phyloP scores from a whole-genome alignment of 2,888 invertebrate genomes.

The Frankliniella intonsa region DNA sequence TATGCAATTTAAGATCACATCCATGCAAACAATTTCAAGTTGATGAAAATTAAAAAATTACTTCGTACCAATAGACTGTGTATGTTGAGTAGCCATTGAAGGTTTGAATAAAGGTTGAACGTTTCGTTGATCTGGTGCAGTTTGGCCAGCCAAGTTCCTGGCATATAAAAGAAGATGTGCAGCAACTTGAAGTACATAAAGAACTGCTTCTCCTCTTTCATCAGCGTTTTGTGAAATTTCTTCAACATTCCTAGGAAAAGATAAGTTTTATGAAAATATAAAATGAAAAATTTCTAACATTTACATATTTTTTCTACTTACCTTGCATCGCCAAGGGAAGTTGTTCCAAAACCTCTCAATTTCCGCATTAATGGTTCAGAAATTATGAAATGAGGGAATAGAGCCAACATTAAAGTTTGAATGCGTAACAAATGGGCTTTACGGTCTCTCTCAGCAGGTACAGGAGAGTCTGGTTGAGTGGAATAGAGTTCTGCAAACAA shows the following conservation, averaged over 20 bases:
- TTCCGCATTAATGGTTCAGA: constrained; percentile 43
- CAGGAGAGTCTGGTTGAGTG: background rate
- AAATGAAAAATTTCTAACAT: background rate
- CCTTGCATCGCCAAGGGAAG: constrained; percentile 17
- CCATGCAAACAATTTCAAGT: background rate
- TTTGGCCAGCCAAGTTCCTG: background rate
- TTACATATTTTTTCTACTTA: background rate
- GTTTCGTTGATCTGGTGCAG: background rate
- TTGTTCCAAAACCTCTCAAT: constrained; percentile 35
- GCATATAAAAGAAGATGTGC: background rate
- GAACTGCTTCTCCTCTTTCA: constrained; percentile 2
- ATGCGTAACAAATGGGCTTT: constrained; percentile 52
- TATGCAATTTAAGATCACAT: background rate
- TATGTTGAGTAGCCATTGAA: constrained; percentile 4
- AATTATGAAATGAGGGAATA: constrained; percentile 66
- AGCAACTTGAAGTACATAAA: constrained; percentile 4
- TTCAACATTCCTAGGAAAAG: constrained; percentile 9
- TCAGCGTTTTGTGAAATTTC: background rate
- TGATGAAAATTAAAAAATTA: background rate
- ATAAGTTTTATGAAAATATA: background rate
- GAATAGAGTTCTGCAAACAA: constrained; percentile 22
- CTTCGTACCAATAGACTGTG: background rate
- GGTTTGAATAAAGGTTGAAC: background rate
- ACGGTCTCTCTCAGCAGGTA: constrained; percentile 23
- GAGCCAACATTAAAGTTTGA: constrained; percentile 67